Percentiles rank a stretch among this genome's conserved stretches.
Evolutionary conservation across 2,113 vertebrate species (phyloP).

Genomic region (Amazona guildingii): DNA sequence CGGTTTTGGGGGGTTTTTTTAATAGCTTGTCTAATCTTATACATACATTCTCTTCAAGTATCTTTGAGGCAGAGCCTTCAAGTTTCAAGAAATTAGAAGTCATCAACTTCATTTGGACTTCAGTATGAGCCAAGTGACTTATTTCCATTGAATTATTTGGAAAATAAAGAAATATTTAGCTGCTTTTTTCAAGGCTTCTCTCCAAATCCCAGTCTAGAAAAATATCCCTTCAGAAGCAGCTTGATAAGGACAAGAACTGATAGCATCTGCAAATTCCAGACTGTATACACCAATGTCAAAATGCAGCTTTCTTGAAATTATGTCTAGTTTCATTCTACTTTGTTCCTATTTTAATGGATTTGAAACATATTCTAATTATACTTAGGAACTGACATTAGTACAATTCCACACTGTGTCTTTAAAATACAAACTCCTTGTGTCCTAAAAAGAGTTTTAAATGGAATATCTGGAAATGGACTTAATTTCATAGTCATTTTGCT

Average conservation of each 20-base stretch:
- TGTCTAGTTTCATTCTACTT: background rate
- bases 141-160: background rate
- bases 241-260: background rate
- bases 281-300: background rate
- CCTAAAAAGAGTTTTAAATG: background rate
- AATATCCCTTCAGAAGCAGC: background rate
- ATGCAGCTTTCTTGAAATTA: background rate
- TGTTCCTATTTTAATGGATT: background rate
- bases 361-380: background rate
- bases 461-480: background rate
- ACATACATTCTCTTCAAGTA: background rate
- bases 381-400: background rate
- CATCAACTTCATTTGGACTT: background rate
- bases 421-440: background rate
- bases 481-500: background rate
- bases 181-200: background rate
- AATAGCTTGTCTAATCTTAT: background rate
- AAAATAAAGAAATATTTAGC: background rate
- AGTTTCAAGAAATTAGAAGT: background rate
- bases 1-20: background rate
- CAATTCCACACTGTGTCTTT: background rate
- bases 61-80: background rate
- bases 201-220: background rate
- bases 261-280: background rate
- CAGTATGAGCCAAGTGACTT: background rate